phyloP scores from a whole-genome alignment of 53 echinoderm and acorn worm species.

The Stichopus horrens region DNA sequence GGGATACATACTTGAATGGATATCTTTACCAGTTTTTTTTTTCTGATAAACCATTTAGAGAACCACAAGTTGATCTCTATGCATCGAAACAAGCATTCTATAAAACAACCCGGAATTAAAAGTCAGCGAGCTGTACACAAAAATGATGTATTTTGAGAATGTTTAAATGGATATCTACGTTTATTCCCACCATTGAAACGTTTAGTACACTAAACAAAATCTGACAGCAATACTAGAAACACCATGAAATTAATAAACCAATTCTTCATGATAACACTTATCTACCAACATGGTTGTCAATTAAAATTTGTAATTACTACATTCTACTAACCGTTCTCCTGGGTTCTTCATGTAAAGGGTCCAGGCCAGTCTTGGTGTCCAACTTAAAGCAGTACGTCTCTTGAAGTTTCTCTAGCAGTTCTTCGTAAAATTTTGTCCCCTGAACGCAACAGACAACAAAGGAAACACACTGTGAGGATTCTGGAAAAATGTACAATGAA shows the following conservation, averaged over 20 bases:
- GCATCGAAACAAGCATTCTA: neutral
- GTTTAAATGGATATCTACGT: no score
- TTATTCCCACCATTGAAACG: no score
- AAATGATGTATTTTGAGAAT: neutral
- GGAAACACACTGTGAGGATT: neutral
- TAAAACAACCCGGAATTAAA: conserved; percentile 4
- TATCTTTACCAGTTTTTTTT: no score
- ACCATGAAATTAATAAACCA: neutral
- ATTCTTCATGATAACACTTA: neutral
- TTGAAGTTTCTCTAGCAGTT: conserved; percentile 75
- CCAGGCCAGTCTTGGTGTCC: conserved; percentile 68
- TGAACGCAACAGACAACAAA: conserved; percentile 29
- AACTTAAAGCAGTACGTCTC: conserved; percentile 76
- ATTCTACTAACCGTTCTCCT: conserved; percentile 72
- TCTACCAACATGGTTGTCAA: neutral
- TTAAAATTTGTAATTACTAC: neutral
- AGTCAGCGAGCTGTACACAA: neutral
- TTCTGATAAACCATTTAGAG: neutral
- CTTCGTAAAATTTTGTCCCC: conserved; percentile 86
- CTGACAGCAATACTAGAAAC: neutral
- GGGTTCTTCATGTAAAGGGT: conserved; percentile 83
- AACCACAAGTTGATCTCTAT: neutral
- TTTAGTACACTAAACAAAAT: no score
- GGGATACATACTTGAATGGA: no score
- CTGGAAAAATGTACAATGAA: no score